Evolutionary conservation across 2,888 invertebrate genomes (phyloP).

Genomic region (Chouioia cunea): DNA sequence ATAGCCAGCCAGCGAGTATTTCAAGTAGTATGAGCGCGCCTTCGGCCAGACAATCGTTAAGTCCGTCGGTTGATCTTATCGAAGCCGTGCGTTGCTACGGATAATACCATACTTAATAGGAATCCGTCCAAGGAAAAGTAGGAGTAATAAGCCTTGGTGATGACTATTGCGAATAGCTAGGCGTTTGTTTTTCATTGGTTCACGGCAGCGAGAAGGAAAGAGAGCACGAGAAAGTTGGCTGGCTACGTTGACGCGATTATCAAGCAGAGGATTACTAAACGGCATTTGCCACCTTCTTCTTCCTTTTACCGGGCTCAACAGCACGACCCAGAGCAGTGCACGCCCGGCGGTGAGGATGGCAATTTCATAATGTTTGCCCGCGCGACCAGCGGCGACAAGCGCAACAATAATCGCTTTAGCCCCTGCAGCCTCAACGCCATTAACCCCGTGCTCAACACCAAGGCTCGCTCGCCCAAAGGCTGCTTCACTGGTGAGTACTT

Average conservation of each 20-base stretch:
- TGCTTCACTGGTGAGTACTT: slow-evolving; percentile 85
- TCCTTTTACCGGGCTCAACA: slow-evolving; percentile 66
- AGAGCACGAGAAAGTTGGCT: slow-evolving; percentile 4
- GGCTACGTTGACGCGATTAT: not conserved
- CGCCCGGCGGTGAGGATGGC: slow-evolving; percentile 95
- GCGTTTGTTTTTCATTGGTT: not conserved
- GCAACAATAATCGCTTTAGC: slow-evolving; percentile 95
- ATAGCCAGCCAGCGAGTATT: not conserved
- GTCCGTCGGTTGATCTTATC: not conserved
- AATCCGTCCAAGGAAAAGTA: not conserved
- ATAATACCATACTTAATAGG: not conserved
- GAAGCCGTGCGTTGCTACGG: slow-evolving; percentile 5
- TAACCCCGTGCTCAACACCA: slow-evolving; percentile 91
- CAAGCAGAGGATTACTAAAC: slow-evolving; percentile 38
- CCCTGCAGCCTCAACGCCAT: slow-evolving; percentile 93
- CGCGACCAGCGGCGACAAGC: slow-evolving; percentile 97
- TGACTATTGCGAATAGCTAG: not conserved
- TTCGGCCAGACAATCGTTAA: not conserved
- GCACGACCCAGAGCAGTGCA: slow-evolving; percentile 96
- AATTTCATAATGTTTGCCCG: slow-evolving; percentile 99
- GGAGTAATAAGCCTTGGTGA: slow-evolving; percentile 10
- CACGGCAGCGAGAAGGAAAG: slow-evolving; percentile 9
- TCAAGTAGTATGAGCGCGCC: slow-evolving; percentile 22
- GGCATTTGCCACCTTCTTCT: slow-evolving; percentile 30
- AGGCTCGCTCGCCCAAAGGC: slow-evolving; percentile 89